Evolutionary conservation across 2,113 vertebrate species (phyloP), one percentile per base, ranked within the genome.

Genomic region (Oceanites oceanicus): DNA sequence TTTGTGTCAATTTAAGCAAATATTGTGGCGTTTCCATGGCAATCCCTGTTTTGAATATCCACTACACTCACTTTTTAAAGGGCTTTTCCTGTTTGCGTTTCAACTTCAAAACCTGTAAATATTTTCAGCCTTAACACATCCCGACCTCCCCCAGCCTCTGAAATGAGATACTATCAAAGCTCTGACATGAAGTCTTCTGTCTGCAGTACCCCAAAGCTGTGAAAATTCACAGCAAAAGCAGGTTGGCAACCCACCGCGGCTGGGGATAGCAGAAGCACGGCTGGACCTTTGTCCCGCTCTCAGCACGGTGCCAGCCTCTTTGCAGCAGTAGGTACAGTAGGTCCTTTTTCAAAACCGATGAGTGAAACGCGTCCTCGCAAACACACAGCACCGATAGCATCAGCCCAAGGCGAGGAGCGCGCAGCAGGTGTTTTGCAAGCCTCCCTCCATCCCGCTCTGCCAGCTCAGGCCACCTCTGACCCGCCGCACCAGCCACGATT

Each of bases 1-100:
- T 98, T 98, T 98, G 98, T 98, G 98, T 99, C 97, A 98, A 98
- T 98, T 98, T 98, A 98, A 98, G 97, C 98, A 99, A 99, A 99
- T 99, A 98, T 98, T 98, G 98, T 98, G 98, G 97, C 27, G 98
- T 99, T 98, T 98, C 98, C 98, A 99, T 98, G 98, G 98, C 76
- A 97, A 98, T 98, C 91, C 98, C 98, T 98, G 98, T 98, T 99
- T 98, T 98, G 98, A 98, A 98, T 98, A 98, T 98, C 98, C 97
- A 98, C 98, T 94, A 96, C 97, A 96, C 97, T 98, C 95, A 97
- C 95, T 98, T 98, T 98, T 98, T 98, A 98, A 98, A 98, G 97
- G 97, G 97, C 98, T 98, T 98, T 98, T 98, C 98, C 98, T 98
- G 98, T 98, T 98, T 98, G 98, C 86, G 77, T 96, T 98, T 98